phyloP scores from a whole-genome alignment of 1,140 invertebrate species.

The Tetramorium alpestre region DNA sequence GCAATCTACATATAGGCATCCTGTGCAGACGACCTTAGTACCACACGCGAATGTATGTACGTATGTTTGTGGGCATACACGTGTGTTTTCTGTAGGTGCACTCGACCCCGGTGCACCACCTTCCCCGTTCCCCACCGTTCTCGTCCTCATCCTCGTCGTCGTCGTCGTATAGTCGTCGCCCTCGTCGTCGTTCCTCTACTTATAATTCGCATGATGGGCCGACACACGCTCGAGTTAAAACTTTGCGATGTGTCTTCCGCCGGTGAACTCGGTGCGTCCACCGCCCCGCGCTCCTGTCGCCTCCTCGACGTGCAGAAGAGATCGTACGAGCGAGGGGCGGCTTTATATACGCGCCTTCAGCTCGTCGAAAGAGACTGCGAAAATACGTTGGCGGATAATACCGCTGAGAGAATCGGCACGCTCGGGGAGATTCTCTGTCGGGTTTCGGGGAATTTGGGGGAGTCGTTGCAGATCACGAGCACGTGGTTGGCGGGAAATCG shows the following conservation, averaged over 20 bases:
- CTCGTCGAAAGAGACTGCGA: constrained; percentile 63
- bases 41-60: constrained; percentile 66
- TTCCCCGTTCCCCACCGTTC: constrained; percentile 43
- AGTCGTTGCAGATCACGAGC: not conserved
- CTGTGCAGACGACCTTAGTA: constrained; percentile 75
- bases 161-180: constrained; percentile 39
- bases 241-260: constrained; percentile 73
- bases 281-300: constrained; percentile 34
- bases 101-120: constrained; percentile 43
- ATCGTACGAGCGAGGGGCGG: constrained; percentile 56
- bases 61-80: constrained; percentile 69
- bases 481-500: constrained; percentile 6
- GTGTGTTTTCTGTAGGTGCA: constrained; percentile 65
- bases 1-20: constrained; percentile 81
- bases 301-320: constrained; percentile 6
- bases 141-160: constrained; percentile 39
- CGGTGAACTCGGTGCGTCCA: constrained; percentile 38
- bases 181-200: constrained; percentile 66
- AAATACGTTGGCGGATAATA: constrained; percentile 57
- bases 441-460: constrained; percentile 22
- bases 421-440: constrained; percentile 35
- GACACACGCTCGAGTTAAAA: constrained; percentile 80
- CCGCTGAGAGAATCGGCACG: not conserved
- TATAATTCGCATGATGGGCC: constrained; percentile 78
- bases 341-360: constrained; percentile 59